phyloP scores from a whole-genome alignment of 2,113 vertebrate genomes.

The Morone saxatilis region DNA sequence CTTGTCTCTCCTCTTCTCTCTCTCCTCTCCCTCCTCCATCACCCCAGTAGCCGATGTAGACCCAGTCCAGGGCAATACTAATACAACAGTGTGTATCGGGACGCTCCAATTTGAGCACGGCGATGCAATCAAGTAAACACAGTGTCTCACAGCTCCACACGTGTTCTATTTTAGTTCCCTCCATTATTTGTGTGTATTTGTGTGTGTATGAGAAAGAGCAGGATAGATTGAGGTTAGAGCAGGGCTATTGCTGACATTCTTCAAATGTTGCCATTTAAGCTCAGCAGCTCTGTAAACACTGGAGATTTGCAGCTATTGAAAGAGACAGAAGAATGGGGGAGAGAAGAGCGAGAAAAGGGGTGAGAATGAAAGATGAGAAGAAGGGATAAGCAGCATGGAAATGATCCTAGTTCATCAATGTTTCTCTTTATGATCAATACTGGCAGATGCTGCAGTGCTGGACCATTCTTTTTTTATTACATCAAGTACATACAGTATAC shows the following conservation, averaged over 20 bases:
- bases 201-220: not conserved
- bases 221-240: slow-evolving; percentile 21
- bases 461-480: not conserved
- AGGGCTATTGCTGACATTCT: slow-evolving; percentile 45
- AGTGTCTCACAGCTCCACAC: slow-evolving; percentile 9
- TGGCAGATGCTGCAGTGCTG: not conserved
- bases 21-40: not conserved
- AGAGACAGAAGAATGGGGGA: not conserved
- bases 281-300: slow-evolving; percentile 41
- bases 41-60: slow-evolving; percentile 18
- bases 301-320: slow-evolving; percentile 12
- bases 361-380: not conserved
- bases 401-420: not conserved
- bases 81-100: slow-evolving; percentile 16
- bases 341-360: not conserved
- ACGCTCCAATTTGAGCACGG: slow-evolving; percentile 49
- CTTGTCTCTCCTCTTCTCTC: not conserved
- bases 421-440: slow-evolving; percentile 35
- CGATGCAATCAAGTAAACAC: slow-evolving; percentile 27
- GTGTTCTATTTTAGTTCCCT: not conserved
- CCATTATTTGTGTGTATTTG: not conserved
- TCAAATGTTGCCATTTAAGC: slow-evolving; percentile 60
- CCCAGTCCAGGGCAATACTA: not conserved
- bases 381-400: not conserved
- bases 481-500: not conserved